Evolutionary conservation across 2,113 vertebrate genomes (phyloP).

Genomic region (Melanostigma gelatinosum): DNA sequence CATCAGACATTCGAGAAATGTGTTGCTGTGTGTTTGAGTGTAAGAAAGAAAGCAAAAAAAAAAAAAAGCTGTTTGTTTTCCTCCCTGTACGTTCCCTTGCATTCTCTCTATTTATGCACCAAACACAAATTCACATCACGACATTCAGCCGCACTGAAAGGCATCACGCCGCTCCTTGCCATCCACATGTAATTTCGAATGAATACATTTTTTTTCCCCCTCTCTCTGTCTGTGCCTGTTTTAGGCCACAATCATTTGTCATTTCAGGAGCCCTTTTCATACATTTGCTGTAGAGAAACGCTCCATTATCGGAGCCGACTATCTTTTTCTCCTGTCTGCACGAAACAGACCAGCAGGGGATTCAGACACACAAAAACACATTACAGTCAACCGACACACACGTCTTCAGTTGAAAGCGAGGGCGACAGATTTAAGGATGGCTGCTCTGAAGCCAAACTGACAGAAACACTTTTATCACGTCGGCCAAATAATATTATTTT

Average conservation of each 20-base stretch:
- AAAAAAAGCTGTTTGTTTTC: conserved; percentile 20
- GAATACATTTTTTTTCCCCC: conserved; percentile 57
- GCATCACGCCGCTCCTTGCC: conserved; percentile 28
- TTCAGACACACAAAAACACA: conserved; percentile 67
- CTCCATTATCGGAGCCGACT: conserved; percentile 73
- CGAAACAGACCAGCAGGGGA: conserved; percentile 74
- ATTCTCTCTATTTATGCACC: conserved; percentile 28
- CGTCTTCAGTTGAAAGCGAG: conserved; percentile 49
- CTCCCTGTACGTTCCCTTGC: conserved; percentile 14
- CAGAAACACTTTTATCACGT: conserved; percentile 25
- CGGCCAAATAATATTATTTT: conserved; percentile 46
- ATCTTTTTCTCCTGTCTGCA: conserved; percentile 68
- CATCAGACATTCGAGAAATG: not conserved
- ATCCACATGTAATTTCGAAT: conserved; percentile 71
- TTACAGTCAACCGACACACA: conserved; percentile 50
- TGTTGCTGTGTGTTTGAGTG: conserved; percentile 10
- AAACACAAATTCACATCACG: conserved; percentile 59
- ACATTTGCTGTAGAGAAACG: conserved; percentile 71
- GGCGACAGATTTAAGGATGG: conserved; percentile 57
- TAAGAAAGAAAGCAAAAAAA: not conserved
- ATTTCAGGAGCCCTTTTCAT: conserved; percentile 74
- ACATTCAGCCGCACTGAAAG: conserved; percentile 42
- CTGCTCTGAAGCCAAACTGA: conserved; percentile 47
- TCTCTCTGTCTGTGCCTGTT: conserved; percentile 50
- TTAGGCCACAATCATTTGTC: conserved; percentile 78